Evolutionary conservation across 2,113 vertebrate species (phyloP).

Genomic region (Syngnathus floridae): DNA sequence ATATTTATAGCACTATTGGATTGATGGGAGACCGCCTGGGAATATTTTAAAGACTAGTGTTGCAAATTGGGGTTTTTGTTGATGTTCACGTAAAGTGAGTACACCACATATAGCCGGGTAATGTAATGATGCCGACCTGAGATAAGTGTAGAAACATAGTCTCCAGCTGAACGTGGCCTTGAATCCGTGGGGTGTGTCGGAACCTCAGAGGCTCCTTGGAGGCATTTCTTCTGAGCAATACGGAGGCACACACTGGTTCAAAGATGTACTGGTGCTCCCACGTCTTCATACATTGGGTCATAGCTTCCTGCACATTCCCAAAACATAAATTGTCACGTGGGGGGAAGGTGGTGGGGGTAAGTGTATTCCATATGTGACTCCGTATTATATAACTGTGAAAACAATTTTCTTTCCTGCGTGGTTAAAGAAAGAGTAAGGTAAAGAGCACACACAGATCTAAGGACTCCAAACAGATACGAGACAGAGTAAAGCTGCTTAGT

Average conservation of each 20-base stretch:
- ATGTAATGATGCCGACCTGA: slow-evolving; percentile 72
- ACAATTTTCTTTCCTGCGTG: not conserved
- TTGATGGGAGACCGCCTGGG: not conserved
- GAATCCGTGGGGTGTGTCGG: slow-evolving; percentile 79
- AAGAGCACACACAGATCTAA: not conserved
- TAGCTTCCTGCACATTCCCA: slow-evolving; percentile 74
- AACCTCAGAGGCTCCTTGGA: slow-evolving; percentile 86
- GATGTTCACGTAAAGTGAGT: not conserved
- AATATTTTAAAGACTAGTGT: too few relatives aligned
- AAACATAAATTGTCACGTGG: not conserved
- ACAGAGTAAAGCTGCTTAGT: not conserved
- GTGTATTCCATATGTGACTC: too few relatives aligned
- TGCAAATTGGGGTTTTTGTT: not conserved
- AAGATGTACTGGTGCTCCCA: slow-evolving; percentile 86
- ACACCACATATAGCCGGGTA: not conserved
- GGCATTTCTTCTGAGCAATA: slow-evolving; percentile 83
- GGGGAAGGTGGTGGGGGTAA: not conserved
- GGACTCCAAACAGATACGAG: not conserved
- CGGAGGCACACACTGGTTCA: slow-evolving; percentile 87
- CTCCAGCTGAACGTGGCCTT: slow-evolving; percentile 88
- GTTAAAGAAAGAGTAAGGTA: not conserved
- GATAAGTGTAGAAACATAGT: slow-evolving; percentile 87
- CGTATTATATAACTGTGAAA: too few relatives aligned
- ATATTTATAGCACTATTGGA: not conserved
- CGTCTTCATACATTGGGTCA: slow-evolving; percentile 87